Base-by-base conservation (phyloP, 2,797 vertebrate genomes). In the Aulostomus chinensis region DNA sequence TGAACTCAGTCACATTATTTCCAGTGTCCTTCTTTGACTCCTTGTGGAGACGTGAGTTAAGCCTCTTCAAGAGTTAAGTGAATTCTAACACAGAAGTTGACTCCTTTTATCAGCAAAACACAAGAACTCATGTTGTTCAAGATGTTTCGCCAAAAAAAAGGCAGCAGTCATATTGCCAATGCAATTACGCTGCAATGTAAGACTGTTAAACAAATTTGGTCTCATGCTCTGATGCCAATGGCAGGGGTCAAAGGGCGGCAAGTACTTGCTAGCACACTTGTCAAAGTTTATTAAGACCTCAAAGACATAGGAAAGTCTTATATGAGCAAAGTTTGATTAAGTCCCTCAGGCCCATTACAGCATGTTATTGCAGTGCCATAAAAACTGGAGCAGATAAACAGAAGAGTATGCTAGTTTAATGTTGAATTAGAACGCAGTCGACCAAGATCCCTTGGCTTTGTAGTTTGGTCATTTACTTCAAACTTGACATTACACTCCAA, bases 131-230 rank as follows among this genome's bases (percentile, higher is more conserved):
- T n/a, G n/a, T n/a, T n/a, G n/a, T n/a, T n/a, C n/a, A n/a, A n/a
- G n/a, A n/a, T n/a, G n/a, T n/a, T n/a, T 18, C 4, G 33, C 14
- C 35, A 35, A 21, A 20, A 30, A 34, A 45, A 9, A 17, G 9
- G 2, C 5, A 10, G 15, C 12, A 21, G 25, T 38, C 13, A 32
- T 1, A 18, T 41, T 35, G n/a, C 26, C 22, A 65, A 17, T 35
- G 47, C 48, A 48, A 46, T 49, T 29, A 35, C 4, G 10, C 38
- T 17, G 15, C 60, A 20, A 68, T 54, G 58, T 75, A 41, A 64
- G 39, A 40, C 42, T 42, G 30, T 55, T 71, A 14, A 42, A 35
- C 20, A 40, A 14, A 35, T 60, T 50, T 48, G 36, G 38, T 37
- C 21, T 45, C 17, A 9, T 45, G 40, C 18, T 37, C 33, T 54